Conservation (phyloP, 2,888 invertebrate genomes). For the Cephus rjabovi region DNA sequence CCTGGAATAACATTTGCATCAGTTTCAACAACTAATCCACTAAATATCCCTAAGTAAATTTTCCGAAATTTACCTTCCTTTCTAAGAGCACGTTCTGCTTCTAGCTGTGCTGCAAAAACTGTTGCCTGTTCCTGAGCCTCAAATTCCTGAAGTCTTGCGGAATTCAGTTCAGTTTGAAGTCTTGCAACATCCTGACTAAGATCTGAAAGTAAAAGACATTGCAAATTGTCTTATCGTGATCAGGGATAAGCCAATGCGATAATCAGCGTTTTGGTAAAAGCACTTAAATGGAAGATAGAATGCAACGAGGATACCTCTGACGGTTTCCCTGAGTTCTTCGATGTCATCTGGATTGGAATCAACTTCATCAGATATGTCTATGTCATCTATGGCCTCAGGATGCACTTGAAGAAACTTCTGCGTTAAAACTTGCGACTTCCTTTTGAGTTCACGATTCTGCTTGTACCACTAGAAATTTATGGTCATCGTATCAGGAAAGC, state of each 20-base stretch:
- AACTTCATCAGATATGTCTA: conserved; percentile 56
- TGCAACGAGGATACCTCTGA: conserved; percentile 61
- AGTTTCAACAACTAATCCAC: not conserved
- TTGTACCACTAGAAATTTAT: conserved; percentile 76
- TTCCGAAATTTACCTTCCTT: conserved; percentile 44
- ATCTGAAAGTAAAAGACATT: conserved; percentile 58
- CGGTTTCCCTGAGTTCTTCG: conserved; percentile 77
- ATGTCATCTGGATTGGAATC: conserved; percentile 69
- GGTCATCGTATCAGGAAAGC: not conserved
- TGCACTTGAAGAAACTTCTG: conserved; percentile 72
- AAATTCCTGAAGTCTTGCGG: conserved; percentile 76
- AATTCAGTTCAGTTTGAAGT: conserved; percentile 75
- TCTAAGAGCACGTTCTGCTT: conserved; percentile 68
- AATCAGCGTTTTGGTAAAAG: not conserved
- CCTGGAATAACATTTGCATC: conserved; percentile 30
- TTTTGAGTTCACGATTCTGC: conserved; percentile 79
- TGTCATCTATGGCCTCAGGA: conserved; percentile 65
- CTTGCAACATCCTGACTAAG: conserved; percentile 75
- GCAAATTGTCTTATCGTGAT: not conserved
- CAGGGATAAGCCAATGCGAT: not conserved
- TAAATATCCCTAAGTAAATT: not conserved
- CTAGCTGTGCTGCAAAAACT: conserved; percentile 64
- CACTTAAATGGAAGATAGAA: not conserved
- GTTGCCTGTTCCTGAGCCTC: conserved; percentile 75
- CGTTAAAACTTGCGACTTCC: conserved; percentile 75